phyloP scores from a whole-genome alignment of 1,140 invertebrate genomes.

The Glossosoma conforme region DNA sequence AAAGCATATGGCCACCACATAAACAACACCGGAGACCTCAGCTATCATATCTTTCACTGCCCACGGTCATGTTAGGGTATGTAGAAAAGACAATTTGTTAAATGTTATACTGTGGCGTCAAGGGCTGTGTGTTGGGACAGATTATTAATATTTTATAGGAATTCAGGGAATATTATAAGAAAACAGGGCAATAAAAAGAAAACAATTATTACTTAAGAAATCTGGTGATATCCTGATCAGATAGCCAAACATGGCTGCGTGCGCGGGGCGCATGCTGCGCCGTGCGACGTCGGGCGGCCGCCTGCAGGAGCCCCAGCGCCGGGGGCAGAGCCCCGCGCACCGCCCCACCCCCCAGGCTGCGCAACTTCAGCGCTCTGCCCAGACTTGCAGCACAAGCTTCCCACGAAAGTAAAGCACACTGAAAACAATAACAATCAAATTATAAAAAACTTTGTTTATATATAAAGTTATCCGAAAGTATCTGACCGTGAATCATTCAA shows the following conservation, averaged over 20 bases:
- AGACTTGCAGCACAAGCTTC: constrained; percentile 21
- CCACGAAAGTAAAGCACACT: constrained; percentile 27
- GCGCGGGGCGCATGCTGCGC: constrained; percentile 66
- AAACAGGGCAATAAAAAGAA: not conserved
- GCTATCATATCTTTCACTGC: no score
- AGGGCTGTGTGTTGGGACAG: no score
- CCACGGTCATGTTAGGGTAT: no score
- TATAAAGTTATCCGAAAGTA: no score
- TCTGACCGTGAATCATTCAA: no score
- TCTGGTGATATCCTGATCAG: constrained; percentile 90
- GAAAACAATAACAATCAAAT: constrained; percentile 1
- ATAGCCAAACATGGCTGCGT: constrained; percentile 86
- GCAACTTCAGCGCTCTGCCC: constrained; percentile 17
- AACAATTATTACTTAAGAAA: constrained; percentile 65
- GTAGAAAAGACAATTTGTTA: no score
- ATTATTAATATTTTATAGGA: no score
- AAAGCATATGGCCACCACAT: no score
- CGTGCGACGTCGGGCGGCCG: constrained; percentile 53
- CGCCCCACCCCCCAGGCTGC: constrained; percentile 17
- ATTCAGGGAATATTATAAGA: not conserved
- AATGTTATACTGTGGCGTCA: not conserved
- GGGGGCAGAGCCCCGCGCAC: constrained; percentile 21
- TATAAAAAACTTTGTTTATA: no score
- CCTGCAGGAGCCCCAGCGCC: constrained; percentile 10
- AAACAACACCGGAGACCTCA: no score